These are phyloP conservation scores for Achatina immaculata DNA, from an alignment of 1,140 invertebrate species.

Conservation along the genomic window DNA sequence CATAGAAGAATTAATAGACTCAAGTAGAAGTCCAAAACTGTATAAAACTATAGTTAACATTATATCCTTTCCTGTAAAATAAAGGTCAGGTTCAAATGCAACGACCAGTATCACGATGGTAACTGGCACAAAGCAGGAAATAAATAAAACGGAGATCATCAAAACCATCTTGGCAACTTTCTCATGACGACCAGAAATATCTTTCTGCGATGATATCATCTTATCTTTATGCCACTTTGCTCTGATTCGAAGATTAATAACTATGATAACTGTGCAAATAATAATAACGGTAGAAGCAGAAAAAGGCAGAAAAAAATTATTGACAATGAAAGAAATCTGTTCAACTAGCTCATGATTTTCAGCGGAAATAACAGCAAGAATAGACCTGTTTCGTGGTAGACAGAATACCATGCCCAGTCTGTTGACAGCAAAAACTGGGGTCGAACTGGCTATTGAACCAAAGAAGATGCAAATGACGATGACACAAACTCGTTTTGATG, in stretches of 20 bases:
- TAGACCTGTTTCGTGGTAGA: too few species aligned
- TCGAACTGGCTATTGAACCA: not conserved
- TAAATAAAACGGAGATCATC: not conserved
- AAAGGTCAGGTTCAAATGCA: not conserved
- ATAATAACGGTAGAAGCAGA: not conserved
- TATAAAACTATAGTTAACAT: not conserved
- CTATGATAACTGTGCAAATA: not conserved
- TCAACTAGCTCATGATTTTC: not conserved
- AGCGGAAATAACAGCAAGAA: not conserved
- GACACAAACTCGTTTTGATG: not conserved
- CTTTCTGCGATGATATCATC: not conserved
- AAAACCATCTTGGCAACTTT: conserved; percentile 16
- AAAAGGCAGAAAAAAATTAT: not conserved
- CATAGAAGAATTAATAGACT: conserved; percentile 10
- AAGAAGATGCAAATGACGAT: not conserved
- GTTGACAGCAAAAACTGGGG: not conserved
- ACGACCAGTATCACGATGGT: not conserved
- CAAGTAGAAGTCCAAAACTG: not conserved
- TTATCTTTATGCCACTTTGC: not conserved
- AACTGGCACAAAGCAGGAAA: conserved; percentile 9
- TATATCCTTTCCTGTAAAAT: not conserved
- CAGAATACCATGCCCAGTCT: not conserved
- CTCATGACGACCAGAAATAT: conserved; percentile 11
- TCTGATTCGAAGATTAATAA: not conserved
- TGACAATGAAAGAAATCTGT: conserved; percentile 1